Conservation (phyloP, 2,888 invertebrate species). For the Epinotia demarniana region DNA sequence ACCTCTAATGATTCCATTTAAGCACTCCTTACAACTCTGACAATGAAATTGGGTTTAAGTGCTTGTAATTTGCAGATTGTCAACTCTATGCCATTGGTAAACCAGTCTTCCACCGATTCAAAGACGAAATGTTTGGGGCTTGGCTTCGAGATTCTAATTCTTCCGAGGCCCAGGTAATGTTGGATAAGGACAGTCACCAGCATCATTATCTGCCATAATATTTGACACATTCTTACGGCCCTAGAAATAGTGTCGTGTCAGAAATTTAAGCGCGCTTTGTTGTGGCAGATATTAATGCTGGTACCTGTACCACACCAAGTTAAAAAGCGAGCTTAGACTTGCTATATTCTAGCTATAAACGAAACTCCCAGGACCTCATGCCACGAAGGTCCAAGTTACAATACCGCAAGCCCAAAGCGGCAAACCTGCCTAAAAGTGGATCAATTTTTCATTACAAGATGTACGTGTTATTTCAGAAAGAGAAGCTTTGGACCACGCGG, state of each 20-base stretch:
- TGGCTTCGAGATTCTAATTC: conserved; percentile 93
- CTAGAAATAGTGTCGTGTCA: too few relatives aligned
- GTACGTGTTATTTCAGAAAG: conserved; percentile 69
- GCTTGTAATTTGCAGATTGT: conserved; percentile 86
- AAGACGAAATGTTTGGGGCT: conserved; percentile 91
- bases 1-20: background rate
- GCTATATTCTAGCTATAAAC: too few relatives aligned
- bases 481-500: conserved; percentile 93
- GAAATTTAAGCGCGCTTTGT: too few relatives aligned
- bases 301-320: background rate
- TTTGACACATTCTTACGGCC: too few relatives aligned
- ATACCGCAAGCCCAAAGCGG: too few relatives aligned
- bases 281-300: too few relatives aligned
- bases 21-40: background rate
- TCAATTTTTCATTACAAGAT: background rate
- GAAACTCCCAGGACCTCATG: too few relatives aligned
- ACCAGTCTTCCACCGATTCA: conserved; percentile 94
- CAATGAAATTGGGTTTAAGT: background rate
- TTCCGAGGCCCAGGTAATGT: conserved; percentile 68
- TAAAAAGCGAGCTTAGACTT: too few relatives aligned
- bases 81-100: conserved; percentile 96
- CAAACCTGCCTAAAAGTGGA: too few relatives aligned
- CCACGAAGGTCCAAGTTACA: too few relatives aligned
- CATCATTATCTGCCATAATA: too few relatives aligned
- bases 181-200: background rate